Conservation (phyloP, 2,113 vertebrate species). For the Spea multiplicata region DNA sequence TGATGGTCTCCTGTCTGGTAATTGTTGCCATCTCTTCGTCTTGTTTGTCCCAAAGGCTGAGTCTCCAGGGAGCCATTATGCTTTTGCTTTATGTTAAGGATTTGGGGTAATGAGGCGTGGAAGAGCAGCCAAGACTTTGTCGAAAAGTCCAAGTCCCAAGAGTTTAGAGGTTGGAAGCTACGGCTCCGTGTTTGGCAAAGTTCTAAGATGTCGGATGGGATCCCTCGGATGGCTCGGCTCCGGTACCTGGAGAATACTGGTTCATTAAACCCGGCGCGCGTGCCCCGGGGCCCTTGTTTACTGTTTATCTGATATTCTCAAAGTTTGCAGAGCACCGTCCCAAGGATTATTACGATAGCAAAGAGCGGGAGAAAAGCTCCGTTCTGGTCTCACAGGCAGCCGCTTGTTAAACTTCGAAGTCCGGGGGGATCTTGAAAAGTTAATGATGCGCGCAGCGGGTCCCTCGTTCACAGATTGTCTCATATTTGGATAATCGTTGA, state of each 20-base stretch:
- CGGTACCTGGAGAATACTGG: neutral
- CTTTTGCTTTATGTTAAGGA: constrained; percentile 1
- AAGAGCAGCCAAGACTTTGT: neutral
- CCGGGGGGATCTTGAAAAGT: too few relatives aligned
- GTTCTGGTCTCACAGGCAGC: too few relatives aligned
- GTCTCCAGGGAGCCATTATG: constrained; percentile 2
- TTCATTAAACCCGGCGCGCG: too few relatives aligned
- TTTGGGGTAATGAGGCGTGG: constrained; percentile 15
- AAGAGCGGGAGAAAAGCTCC: too few relatives aligned
- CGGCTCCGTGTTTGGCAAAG: neutral
- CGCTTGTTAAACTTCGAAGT: too few relatives aligned
- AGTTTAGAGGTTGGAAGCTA: neutral
- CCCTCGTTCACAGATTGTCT: too few relatives aligned
- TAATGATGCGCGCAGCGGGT: too few relatives aligned
- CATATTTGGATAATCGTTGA: too few relatives aligned
- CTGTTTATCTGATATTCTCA: too few relatives aligned
- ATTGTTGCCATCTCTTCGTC: constrained; percentile 12
- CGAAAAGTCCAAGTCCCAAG: neutral
- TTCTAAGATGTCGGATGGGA: neutral
- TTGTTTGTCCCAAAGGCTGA: constrained; percentile 32
- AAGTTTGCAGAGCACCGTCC: too few relatives aligned
- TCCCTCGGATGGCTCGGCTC: neutral
- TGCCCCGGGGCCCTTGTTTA: too few relatives aligned
- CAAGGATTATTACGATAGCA: too few relatives aligned
- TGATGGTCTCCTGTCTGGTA: neutral